phyloP scores from a whole-genome alignment of 2,888 invertebrate genomes.

The Hydraecia micacea region DNA sequence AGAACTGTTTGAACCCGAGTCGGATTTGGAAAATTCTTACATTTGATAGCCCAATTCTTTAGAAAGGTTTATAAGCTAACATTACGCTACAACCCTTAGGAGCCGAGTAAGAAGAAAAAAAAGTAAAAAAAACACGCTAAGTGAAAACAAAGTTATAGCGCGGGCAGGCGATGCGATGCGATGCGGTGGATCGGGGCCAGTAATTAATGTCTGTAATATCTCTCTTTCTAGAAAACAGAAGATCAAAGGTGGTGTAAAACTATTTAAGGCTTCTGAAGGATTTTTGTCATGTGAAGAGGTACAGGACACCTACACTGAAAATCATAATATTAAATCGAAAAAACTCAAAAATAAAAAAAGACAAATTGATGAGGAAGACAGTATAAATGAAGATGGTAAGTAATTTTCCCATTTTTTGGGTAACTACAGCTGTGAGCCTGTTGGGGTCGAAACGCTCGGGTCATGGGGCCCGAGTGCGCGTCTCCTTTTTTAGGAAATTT shows the following conservation, averaged over 20 bases:
- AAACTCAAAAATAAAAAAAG: constrained; percentile 74
- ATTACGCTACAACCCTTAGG: background rate
- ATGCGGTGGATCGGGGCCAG: too few relatives aligned
- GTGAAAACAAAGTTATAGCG: background rate
- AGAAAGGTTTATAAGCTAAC: background rate
- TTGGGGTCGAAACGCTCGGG: too few relatives aligned
- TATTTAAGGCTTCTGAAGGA: constrained; percentile 84
- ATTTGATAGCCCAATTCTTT: background rate
- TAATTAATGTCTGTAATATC: background rate
- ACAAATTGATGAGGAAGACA: constrained; percentile 67
- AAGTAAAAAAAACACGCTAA: background rate
- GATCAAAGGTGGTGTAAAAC: constrained; percentile 86
- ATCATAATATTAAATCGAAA: constrained; percentile 79
- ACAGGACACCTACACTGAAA: constrained; percentile 79
- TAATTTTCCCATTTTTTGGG: background rate
- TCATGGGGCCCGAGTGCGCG: too few relatives aligned
- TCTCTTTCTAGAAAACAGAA: constrained; percentile 75
- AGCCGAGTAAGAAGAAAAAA: background rate
- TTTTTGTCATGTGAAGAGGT: constrained; percentile 82
- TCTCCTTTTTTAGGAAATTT: too few relatives aligned
- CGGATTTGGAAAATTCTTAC: too few relatives aligned
- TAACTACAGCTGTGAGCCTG: too few relatives aligned
- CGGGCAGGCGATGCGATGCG: background rate
- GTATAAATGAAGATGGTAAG: constrained; percentile 75
- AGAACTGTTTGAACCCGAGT: too few relatives aligned